Conservation (phyloP, 2,888 invertebrate genomes). For the Atethmia centrago region DNA sequence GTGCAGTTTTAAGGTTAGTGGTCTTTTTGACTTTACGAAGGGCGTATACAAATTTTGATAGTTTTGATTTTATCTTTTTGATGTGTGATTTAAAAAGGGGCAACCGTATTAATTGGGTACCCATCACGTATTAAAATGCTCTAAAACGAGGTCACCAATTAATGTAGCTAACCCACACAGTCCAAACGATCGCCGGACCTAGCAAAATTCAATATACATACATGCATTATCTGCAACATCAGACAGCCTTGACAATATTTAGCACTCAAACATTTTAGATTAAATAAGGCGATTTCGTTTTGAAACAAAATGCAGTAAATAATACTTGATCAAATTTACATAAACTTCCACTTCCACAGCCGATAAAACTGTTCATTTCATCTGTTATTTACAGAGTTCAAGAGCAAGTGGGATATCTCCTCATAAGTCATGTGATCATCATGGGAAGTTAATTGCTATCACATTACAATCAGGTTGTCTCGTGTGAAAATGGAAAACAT, state of each 20-base stretch:
- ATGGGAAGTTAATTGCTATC: slow-evolving; percentile 19
- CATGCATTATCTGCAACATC: slow-evolving; percentile 24
- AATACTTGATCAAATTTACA: background rate
- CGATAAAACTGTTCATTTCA: slow-evolving; percentile 15
- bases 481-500: slow-evolving; percentile 35
- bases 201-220: slow-evolving; percentile 31
- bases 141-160: slow-evolving; percentile 38
- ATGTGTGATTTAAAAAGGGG: no score
- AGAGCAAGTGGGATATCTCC: slow-evolving; percentile 9
- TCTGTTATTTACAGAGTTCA: background rate
- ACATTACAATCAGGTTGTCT: slow-evolving; percentile 14
- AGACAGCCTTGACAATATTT: slow-evolving; percentile 2
- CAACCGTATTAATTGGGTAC: slow-evolving; percentile 30
- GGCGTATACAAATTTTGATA: no score
- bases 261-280: background rate
- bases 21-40: no score
- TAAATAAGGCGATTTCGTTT: background rate
- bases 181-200: background rate
- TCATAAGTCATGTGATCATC: slow-evolving; percentile 2
- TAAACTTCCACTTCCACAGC: slow-evolving; percentile 33
- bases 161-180: slow-evolving; percentile 25
- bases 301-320: background rate
- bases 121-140: slow-evolving; percentile 17
- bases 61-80: no score
- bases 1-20: no score